Evolutionary conservation across 92 coral and sea anemone species (phyloP).

Genomic region (Chrysogorgia sp.): DNA sequence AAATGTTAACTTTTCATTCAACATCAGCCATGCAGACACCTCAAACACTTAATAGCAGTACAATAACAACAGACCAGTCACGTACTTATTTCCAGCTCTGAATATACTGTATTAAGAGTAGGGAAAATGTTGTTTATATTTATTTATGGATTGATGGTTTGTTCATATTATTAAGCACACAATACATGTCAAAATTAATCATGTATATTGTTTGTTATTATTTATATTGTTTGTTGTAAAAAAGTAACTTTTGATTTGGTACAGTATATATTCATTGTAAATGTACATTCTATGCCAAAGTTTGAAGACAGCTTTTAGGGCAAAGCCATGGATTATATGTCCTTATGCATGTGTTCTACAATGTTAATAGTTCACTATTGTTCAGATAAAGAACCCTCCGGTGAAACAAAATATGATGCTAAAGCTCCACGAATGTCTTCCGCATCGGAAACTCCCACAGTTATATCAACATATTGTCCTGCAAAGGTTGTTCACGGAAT

Average conservation of each 20-base stretch:
- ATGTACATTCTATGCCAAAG: too few species aligned
- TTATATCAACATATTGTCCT: background rate
- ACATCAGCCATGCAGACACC: background rate
- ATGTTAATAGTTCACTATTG: background rate
- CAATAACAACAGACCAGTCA: background rate
- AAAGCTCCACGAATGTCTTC: constrained; percentile 32
- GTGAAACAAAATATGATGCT: constrained; percentile 41
- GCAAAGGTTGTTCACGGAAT: background rate
- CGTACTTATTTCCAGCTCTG: too few species aligned
- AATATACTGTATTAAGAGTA: too few species aligned
- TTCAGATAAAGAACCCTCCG: constrained; percentile 10
- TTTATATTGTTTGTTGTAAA: too few species aligned
- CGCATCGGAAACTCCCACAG: constrained; percentile 10
- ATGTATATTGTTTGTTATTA: too few species aligned
- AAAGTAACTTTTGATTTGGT: too few species aligned
- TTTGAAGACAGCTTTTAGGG: too few species aligned
- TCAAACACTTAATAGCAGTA: background rate
- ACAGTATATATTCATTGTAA: too few species aligned
- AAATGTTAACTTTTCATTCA: background rate
- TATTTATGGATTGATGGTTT: too few species aligned
- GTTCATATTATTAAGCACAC: too few species aligned
- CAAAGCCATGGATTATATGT: background rate
- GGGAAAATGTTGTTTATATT: too few species aligned
- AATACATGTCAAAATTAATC: too few species aligned
- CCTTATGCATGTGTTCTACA: background rate